Evolutionary conservation across 2,888 invertebrate species (phyloP).

Genomic region (Emesis castigata): DNA sequence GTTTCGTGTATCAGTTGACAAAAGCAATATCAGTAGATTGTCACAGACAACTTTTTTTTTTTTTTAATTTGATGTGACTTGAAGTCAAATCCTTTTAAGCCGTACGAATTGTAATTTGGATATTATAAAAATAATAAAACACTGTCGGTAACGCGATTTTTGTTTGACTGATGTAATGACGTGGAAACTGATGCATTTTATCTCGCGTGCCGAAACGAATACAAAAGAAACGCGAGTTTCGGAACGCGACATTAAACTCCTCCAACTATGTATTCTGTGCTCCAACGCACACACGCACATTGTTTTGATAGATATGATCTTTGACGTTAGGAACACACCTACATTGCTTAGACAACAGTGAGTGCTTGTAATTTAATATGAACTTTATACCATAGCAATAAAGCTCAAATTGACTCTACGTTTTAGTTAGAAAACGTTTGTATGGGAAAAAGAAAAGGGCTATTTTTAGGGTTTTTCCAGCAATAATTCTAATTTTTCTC

Average conservation of each 20-base stretch:
- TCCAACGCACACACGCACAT: conserved; percentile 51
- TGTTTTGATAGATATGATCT: conserved; percentile 61
- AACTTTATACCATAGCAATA: conserved; percentile 54
- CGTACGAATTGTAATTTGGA: too few species aligned
- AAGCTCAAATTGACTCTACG: conserved; percentile 26
- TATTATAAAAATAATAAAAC: too few species aligned
- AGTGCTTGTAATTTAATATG: too few species aligned
- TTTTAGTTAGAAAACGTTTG: not conserved
- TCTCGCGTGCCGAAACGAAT: conserved; percentile 27
- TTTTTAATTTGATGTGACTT: conserved; percentile 54
- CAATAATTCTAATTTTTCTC: conserved; percentile 16
- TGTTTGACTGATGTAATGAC: not conserved
- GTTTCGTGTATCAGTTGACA: conserved; percentile 15
- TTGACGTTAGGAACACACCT: conserved; percentile 49
- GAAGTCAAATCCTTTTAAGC: conserved; percentile 17
- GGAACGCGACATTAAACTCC: conserved; percentile 31
- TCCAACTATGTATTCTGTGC: conserved; percentile 37
- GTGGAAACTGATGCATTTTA: conserved; percentile 42
- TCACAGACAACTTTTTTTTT: not conserved
- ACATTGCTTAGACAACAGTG: conserved; percentile 62
- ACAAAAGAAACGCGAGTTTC: conserved; percentile 36
- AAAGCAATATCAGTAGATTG: conserved; percentile 1
- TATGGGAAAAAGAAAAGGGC: conserved; percentile 24
- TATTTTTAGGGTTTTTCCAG: conserved; percentile 29
- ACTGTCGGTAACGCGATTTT: too few species aligned